These are phyloP conservation scores for Exephanes ischioxanthus DNA, from an alignment of 2,888 invertebrate species.

Conservation along the genomic window DNA sequence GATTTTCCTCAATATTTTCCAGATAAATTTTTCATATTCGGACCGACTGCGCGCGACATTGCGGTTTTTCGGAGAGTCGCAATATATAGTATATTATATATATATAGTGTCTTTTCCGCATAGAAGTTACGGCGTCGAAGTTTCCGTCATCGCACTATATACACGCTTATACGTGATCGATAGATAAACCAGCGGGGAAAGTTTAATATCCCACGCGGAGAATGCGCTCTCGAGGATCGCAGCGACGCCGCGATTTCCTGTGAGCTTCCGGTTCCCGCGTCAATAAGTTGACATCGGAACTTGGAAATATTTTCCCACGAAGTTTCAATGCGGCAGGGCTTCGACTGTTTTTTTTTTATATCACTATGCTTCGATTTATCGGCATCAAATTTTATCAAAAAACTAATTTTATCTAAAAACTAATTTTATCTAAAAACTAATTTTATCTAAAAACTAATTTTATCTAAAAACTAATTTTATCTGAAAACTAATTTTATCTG, in stretches of 20 bases:
- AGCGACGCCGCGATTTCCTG: constrained; percentile 58
- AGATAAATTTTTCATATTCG: too few relatives aligned
- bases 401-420: too few relatives aligned
- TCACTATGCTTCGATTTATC: not conserved
- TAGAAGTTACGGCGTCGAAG: constrained; percentile 36
- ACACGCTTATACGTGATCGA: constrained; percentile 58
- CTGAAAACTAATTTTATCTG: too few relatives aligned
- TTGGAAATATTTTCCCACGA: not conserved
- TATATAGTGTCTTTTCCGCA: constrained; percentile 38
- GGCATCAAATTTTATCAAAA: too few relatives aligned
- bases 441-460: too few relatives aligned
- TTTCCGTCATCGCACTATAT: constrained; percentile 12
- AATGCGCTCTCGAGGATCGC: constrained; percentile 34
- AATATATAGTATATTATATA: not conserved
- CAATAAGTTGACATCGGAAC: constrained; percentile 56
- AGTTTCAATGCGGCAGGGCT: not conserved
- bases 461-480: too few relatives aligned
- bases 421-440: too few relatives aligned
- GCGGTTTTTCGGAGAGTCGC: too few relatives aligned
- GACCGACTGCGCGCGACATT: too few relatives aligned
- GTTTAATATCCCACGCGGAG: constrained; percentile 67
- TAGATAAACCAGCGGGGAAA: constrained; percentile 65
- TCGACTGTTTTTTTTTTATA: not conserved
- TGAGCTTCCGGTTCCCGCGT: constrained; percentile 64
- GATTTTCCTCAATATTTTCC: too few relatives aligned